Percentiles rank a stretch among this genome's conserved stretches.
Conservation (phyloP, 2,113 vertebrate genomes). For the Dromiciops gliroides region DNA sequence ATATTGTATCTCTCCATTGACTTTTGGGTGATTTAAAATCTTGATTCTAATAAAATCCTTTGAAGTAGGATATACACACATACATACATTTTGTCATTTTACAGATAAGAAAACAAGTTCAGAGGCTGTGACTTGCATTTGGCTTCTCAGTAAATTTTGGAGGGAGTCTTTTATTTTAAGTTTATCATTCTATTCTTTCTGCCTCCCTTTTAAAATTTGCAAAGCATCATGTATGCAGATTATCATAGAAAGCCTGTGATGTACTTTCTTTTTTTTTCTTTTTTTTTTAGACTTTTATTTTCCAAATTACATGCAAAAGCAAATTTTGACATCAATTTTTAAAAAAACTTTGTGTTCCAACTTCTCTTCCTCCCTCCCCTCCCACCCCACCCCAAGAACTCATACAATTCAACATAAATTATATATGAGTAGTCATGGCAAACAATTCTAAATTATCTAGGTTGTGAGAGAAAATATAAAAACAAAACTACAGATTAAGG, state of each 20-base stretch:
- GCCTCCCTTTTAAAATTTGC: not conserved
- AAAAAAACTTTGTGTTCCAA: too few species aligned
- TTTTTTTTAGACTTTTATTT: too few species aligned
- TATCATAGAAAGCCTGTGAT: not conserved
- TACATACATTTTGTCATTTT: not conserved
- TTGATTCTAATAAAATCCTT: not conserved
- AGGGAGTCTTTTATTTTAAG: not conserved
- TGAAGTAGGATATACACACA: not conserved
- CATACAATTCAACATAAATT: too few species aligned
- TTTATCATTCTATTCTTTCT: not conserved
- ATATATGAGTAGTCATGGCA: too few species aligned
- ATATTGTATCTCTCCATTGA: not conserved
- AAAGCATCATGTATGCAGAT: not conserved
- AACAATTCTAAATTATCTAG: too few species aligned
- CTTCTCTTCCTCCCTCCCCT: too few species aligned
- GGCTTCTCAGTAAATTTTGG: not conserved
- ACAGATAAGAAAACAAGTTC: not conserved
- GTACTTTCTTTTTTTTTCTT: too few species aligned
- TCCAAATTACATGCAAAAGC: too few species aligned
- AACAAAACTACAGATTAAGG: too few species aligned
- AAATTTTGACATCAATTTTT: too few species aligned
- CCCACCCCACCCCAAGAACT: too few species aligned
- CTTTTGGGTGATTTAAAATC: not conserved
- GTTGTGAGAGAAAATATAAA: too few species aligned
- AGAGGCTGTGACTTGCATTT: not conserved